phyloP scores from a whole-genome alignment of 2,797 vertebrate genomes.

The Paramormyrops hopkinsi region DNA sequence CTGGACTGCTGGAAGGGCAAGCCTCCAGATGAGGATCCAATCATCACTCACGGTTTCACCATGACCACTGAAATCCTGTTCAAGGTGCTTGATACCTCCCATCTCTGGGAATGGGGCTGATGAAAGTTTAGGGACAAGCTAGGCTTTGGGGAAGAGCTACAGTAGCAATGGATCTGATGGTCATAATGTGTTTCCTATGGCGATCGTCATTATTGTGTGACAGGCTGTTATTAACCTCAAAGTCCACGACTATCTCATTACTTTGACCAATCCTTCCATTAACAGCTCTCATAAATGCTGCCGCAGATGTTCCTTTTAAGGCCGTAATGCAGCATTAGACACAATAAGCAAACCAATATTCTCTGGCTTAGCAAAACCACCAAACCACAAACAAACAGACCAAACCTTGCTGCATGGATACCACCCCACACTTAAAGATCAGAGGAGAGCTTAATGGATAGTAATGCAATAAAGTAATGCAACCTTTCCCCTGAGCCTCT shows the following conservation, averaged over 20 bases:
- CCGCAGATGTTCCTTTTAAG: neutral
- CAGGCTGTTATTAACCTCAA: neutral
- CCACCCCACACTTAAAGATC: slow-evolving; percentile 11
- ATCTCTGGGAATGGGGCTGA: neutral
- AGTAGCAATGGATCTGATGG: neutral
- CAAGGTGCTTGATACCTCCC: slow-evolving; percentile 63
- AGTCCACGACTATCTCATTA: neutral
- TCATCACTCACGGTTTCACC: slow-evolving; percentile 96
- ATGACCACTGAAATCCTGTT: slow-evolving; percentile 98
- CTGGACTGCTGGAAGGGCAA: slow-evolving; percentile 98
- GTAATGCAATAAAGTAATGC: slow-evolving; percentile 23
- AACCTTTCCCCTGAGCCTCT: neutral
- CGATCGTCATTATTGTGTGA: neutral
- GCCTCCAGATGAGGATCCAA: slow-evolving; percentile 88
- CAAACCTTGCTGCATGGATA: neutral
- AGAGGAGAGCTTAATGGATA: slow-evolving; percentile 19
- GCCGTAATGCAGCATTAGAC: neutral
- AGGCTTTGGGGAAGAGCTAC: neutral
- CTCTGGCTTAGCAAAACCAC: neutral
- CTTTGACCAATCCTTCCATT: neutral
- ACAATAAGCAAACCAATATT: neutral
- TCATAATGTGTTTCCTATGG: neutral
- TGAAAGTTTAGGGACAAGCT: neutral
- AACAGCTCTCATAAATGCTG: neutral
- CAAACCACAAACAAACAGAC: slow-evolving; percentile 14